Base-by-base conservation (phyloP, 37 sponge, comb jelly and placozoan species). In the Cliona cf. orientalis region DNA sequence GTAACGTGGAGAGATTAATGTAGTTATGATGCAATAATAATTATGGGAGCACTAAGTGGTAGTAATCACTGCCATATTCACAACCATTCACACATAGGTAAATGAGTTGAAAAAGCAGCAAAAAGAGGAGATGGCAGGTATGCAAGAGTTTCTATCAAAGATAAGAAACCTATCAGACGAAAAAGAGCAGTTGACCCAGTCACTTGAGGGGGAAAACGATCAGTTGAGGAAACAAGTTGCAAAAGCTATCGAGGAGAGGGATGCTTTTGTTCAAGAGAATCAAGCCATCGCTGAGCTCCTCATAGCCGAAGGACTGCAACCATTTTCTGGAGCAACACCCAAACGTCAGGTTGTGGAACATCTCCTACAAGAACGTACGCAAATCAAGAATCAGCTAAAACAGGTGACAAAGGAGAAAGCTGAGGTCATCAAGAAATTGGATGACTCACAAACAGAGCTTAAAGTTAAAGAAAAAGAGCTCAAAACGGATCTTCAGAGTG, bases 51-150 rank as follows among this genome's bases (percentile, higher is more conserved):
- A 61, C 5, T n/a, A 28, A 12, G 12, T 61, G 5, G 2, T 9
- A 81, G 9, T 2, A 4, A 42, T 11, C 46, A 17, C 37, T 58
- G 19, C 39, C 6, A 5, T 12, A 37, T 39, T 29, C 11, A 41
- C 9, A n/a, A n/a, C n/a, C n/a, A n/a, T n/a, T n/a, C n/a, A n/a
- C 42, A 41, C 74, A 42, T 36, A 83, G 75, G 2, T 28, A 14
- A 34, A 82, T 26, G 17, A 32, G 23, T 45, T 90, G 29, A 73
- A 81, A 41, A 66, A 55, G 46, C 68, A 86, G 59, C 62, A 70
- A 37, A 81, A 75, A 71, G 78, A 86, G 45, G 87, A 91, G 46
- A 69, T 76, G 68, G 79, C 75, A 19, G 74, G 40, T 9, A 39
- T 79, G 17, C 36, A 89, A 37, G 32, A 70, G 1, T 71, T 63